A percentile compares a stretch with the other conserved stretches of the same genome.
These are phyloP conservation scores for Morpho helenor DNA, from an alignment of 2,888 invertebrate genomes.

Conservation along the genomic window DNA sequence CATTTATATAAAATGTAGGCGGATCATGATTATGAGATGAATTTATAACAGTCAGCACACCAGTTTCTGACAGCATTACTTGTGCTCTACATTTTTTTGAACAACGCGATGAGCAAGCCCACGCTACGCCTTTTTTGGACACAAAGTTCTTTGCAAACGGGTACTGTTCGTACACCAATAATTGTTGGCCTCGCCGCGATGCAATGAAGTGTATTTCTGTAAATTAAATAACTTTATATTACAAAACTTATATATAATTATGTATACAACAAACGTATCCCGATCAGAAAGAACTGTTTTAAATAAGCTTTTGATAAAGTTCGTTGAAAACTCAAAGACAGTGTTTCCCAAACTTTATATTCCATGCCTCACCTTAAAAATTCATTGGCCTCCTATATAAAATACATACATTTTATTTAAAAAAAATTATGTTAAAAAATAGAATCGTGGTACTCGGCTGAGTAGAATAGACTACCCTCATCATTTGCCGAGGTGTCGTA, in stretches of 20 bases:
- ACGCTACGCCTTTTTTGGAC: constrained; percentile 45
- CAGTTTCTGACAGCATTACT: constrained; percentile 42
- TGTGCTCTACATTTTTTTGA: constrained; percentile 58
- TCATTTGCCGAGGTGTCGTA: no score
- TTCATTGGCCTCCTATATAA: no score
- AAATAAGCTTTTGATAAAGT: background rate
- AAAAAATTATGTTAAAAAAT: no score
- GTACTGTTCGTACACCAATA: constrained; percentile 56
- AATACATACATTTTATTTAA: no score
- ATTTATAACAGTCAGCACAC: constrained; percentile 43
- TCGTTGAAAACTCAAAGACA: no score
- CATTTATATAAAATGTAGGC: constrained; percentile 54
- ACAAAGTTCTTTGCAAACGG: constrained; percentile 52
- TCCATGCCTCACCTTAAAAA: no score
- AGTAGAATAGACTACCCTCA: no score
- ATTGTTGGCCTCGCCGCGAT: constrained; percentile 53
- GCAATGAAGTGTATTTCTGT: constrained; percentile 62
- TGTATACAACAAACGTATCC: no score
- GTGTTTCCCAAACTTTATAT: no score
- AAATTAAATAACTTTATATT: constrained; percentile 27
- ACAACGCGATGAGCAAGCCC: constrained; percentile 62
- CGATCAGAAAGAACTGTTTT: no score
- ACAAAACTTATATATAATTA: background rate
- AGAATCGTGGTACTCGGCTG: no score
- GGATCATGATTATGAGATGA: constrained; percentile 52